Percentiles rank a stretch among this genome's conserved stretches.
Conservation (phyloP, 2,797 vertebrate species). For the Fringilla coelebs region DNA sequence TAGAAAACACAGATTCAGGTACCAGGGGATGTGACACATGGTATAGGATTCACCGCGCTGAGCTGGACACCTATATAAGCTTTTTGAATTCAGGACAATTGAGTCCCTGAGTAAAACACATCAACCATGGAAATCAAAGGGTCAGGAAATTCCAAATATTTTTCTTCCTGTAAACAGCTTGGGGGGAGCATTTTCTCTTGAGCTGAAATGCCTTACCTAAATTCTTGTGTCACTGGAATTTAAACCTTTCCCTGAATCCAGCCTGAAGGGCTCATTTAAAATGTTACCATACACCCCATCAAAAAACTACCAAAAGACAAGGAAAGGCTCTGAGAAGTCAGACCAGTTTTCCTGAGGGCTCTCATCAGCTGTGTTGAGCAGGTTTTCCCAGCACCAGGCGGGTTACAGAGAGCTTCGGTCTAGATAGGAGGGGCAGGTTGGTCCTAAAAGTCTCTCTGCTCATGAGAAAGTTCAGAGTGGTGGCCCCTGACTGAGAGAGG, state of each 20-base stretch:
- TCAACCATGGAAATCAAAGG: background rate
- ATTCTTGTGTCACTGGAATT: background rate
- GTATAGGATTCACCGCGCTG: background rate
- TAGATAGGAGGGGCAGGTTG: background rate
- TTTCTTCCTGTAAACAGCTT: background rate
- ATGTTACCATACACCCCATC: background rate
- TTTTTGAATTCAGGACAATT: background rate
- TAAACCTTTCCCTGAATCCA: background rate
- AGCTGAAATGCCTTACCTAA: background rate
- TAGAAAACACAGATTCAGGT: background rate
- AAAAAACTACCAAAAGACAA: background rate
- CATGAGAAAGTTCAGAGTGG: slow-evolving; percentile 56
- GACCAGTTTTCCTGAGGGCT: background rate
- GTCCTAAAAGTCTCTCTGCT: background rate
- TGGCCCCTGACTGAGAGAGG: slow-evolving; percentile 36
- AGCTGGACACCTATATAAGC: background rate
- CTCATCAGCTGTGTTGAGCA: background rate
- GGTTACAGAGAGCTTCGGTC: background rate
- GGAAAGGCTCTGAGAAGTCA: background rate
- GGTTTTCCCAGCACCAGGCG: background rate
- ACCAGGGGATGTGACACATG: background rate
- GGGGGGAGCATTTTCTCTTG: background rate
- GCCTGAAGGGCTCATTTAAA: background rate
- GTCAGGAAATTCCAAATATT: background rate
- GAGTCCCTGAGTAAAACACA: background rate